phyloP scores from a whole-genome alignment of 2,797 vertebrate genomes.

The Peromyscus melanophrys region DNA sequence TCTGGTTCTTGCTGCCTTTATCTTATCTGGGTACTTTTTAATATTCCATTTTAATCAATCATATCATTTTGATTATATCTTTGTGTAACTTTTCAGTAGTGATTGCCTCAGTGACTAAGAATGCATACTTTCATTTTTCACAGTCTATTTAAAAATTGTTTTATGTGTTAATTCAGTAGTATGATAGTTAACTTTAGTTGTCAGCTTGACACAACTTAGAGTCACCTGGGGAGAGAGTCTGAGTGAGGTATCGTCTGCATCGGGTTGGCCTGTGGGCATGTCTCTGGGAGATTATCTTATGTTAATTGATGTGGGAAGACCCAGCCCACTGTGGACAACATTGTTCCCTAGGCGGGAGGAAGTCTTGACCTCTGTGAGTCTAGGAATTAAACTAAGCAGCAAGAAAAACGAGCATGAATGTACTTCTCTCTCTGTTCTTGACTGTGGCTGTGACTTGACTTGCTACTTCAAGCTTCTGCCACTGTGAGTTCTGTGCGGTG shows the following conservation, averaged over 20 bases:
- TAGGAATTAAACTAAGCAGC: not conserved
- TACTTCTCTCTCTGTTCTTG: not conserved
- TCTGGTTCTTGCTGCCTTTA: not conserved
- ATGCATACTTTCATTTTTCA: not conserved
- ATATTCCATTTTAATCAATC: not conserved
- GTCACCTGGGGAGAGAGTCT: not conserved
- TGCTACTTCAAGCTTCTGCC: not conserved
- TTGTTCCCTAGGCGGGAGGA: not conserved
- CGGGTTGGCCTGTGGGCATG: not conserved
- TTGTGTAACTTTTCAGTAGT: not conserved
- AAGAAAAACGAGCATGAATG: not conserved
- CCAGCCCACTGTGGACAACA: not conserved
- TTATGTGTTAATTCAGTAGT: not conserved
- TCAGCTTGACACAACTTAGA: not conserved
- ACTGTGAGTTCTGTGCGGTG: not conserved
- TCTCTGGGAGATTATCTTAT: not conserved
- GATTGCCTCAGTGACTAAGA: not conserved
- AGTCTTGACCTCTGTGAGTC: not conserved
- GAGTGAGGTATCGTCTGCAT: not conserved
- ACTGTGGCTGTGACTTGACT: not conserved
- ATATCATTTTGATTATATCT: not conserved
- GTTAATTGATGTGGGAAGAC: not conserved
- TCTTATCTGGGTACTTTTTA: not conserved
- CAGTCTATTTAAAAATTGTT: not conserved
- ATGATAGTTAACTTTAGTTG: not conserved